Base-by-base conservation (phyloP, 2,888 invertebrate genomes). In the Drosophila lacicola region DNA sequence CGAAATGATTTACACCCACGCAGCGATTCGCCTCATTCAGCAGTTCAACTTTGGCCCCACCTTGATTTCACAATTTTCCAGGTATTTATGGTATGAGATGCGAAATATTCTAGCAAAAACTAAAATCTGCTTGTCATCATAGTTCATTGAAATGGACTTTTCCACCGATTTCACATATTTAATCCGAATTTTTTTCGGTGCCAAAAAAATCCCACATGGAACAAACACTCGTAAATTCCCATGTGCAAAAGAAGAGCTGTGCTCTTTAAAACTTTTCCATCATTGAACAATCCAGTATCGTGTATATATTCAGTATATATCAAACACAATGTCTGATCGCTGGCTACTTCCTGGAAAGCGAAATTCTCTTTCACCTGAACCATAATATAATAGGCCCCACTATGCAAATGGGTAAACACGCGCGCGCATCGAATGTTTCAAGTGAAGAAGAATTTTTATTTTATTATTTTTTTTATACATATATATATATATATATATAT, bases 191-290 rank as follows among this genome's bases (percentile, higher is more conserved):
- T 74, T 63, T 63, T 65, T 56, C 61, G 63, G 54, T 51, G 46
- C 41, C 45, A 54, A 62, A 80, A 72, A 78, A 67, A 13, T 61
- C 71, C 63, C 66, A 54, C 21, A 8, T 11, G 21, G 51, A 58
- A 67, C 61, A 67, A 66, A 63, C 76, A 71, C 57, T 69, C 80
- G 69, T 80, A 70, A 67, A 64, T 70, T 66, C 19, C 51, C 58
- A 47, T 29, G 45, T 41, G 45, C 51, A 42, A 33, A 39, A 44
- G 50, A 58, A 60, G 37, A 11, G 19, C 50, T 66, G 51, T 66
- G 29, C 34, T 57, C 50, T 42, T 49, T 36, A 58, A 80, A 80
- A 81, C 58, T 71, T 82, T 82, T 82, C 86, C 82, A 77, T 77
- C 56, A 61, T 68, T 41, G 17, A 41, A 41, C 0, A 17, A 4